These are phyloP conservation scores for Dufourea novaeangliae DNA, from an alignment of 1,140 invertebrate genomes.

Conservation along the genomic window DNA sequence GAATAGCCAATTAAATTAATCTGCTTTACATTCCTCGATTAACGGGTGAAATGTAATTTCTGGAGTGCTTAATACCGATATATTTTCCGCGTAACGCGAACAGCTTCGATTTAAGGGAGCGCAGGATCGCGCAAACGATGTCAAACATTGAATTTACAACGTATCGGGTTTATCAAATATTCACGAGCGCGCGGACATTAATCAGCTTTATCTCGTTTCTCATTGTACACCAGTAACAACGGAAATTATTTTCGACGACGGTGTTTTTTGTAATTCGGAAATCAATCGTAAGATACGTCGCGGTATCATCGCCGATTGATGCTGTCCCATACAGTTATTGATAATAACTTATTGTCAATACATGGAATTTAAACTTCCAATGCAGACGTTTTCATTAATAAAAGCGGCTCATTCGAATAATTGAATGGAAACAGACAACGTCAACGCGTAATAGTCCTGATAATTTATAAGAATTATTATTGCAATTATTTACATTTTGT, in stretches of 20 bases:
- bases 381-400: not conserved
- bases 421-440: not conserved
- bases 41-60: constrained; percentile 35
- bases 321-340: not conserved
- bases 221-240: not conserved
- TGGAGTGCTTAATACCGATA: constrained; percentile 7
- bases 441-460: not conserved
- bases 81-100: constrained; percentile 3
- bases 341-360: not conserved
- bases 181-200: constrained; percentile 15
- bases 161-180: constrained; percentile 40
- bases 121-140: not conserved
- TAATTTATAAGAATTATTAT: not conserved
- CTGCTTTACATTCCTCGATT: constrained; percentile 38
- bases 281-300: not conserved
- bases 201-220: constrained; percentile 27
- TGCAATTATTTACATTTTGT: not conserved
- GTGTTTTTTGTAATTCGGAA: not conserved
- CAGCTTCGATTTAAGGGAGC: constrained; percentile 17
- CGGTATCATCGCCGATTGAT: not conserved
- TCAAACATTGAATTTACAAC: constrained; percentile 30
- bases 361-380: not conserved
- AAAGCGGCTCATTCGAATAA: not conserved
- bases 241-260: constrained; percentile 8
- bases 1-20: constrained; percentile 43